These are phyloP conservation scores for Monopis laevigella DNA, from an alignment of 2,888 invertebrate species.

Conservation along the genomic window DNA sequence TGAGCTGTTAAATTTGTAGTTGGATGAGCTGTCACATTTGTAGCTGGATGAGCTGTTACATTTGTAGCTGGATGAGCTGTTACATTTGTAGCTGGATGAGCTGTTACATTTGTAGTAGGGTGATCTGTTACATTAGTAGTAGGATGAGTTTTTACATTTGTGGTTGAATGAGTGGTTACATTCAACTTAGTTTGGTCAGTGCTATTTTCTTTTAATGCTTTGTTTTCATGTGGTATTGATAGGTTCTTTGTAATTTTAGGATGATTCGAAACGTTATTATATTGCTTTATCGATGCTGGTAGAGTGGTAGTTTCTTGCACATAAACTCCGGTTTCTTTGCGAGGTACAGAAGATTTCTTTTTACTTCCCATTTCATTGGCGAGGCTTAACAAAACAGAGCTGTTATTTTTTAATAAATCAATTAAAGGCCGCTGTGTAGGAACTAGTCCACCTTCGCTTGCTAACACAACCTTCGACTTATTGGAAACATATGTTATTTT, in stretches of 20 bases:
- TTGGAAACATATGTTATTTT: no score
- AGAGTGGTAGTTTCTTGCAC: no score
- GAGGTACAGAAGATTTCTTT: slow-evolving; percentile 25
- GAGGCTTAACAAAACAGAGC: slow-evolving; percentile 23
- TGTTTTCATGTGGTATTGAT: no score
- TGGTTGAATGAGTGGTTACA: neutral
- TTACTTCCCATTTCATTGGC: slow-evolving; percentile 34
- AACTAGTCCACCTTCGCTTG: slow-evolving; percentile 35
- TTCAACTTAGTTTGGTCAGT: no score
- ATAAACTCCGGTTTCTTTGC: no score
- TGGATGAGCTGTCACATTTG: neutral
- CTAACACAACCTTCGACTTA: no score
- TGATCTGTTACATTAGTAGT: neutral
- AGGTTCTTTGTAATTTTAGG: no score
- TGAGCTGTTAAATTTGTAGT: neutral
- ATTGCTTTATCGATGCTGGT: no score
- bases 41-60: no score
- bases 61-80: neutral
- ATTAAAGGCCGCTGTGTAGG: neutral
- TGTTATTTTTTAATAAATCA: slow-evolving; percentile 2
- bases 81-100: neutral
- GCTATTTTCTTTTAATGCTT: no score
- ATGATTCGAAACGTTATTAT: no score
- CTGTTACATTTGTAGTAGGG: neutral
- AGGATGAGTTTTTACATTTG: no score